A percentile compares a stretch with the other conserved stretches of the same genome.
phyloP scores from a whole-genome alignment of 2,113 vertebrate species.

The Leptobrachium leishanense region DNA sequence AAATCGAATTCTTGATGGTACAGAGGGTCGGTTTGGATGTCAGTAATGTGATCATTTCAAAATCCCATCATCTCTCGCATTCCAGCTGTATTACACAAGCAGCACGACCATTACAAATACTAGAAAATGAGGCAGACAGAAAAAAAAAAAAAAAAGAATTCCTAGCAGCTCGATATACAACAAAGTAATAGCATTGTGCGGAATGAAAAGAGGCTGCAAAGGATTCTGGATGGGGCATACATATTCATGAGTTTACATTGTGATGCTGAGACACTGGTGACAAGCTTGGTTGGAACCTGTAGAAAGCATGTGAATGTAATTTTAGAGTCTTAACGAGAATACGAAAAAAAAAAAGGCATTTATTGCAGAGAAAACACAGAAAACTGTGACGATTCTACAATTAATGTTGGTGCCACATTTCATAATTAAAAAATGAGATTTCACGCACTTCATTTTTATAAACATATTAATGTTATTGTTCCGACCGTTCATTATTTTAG shows the following conservation, averaged over 20 bases:
- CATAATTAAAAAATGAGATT: too few relatives aligned
- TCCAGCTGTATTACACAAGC: not conserved
- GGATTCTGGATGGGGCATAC: slow-evolving; percentile 36
- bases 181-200: slow-evolving; percentile 38
- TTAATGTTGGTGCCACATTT: not conserved
- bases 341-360: not conserved
- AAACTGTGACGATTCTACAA: not conserved
- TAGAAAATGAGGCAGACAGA: slow-evolving; percentile 7
- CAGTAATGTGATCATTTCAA: not conserved
- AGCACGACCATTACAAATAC: slow-evolving; percentile 12
- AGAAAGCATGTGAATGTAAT: slow-evolving; percentile 33
- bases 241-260: slow-evolving; percentile 48
- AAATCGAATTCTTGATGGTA: too few relatives aligned
- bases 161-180: slow-evolving; percentile 7
- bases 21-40: not conserved
- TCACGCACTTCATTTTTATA: too few relatives aligned
- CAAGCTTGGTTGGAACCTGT: slow-evolving; percentile 36
- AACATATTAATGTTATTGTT: not conserved
- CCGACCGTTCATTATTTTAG: not conserved
- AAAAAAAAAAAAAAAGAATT: not conserved
- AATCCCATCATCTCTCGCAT: not conserved
- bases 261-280: slow-evolving; percentile 33
- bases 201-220: slow-evolving; percentile 41
- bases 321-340: not conserved
- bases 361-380: not conserved